Base-by-base conservation (phyloP, 2,888 invertebrate species). In the Phrixothrix hirtus region DNA sequence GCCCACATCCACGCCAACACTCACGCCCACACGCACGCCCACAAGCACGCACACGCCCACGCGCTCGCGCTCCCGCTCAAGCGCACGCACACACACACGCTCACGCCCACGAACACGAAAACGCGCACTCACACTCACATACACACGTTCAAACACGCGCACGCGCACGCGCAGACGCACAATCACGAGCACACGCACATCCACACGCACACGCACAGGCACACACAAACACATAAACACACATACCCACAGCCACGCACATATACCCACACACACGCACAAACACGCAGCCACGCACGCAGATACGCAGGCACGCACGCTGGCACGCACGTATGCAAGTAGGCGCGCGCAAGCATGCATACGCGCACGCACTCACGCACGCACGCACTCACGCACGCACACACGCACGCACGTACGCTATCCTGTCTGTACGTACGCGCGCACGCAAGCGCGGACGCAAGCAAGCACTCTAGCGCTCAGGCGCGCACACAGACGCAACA, bases 161-260 rank as follows among this genome's bases (percentile, higher is more conserved):
- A 55, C 58, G 45, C 60, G 54, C 56, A 57, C 60, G 42, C 58
- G 57, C 60, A 54, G 54, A 47, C 60, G 55, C 58, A 59, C 60
- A 47, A 56, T 51, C 60, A 57, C 56, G 43, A 58, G 54, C 56
- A 57, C 60, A 44, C 58, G 57, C 60, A 59, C 58, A 51, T 57
- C 57, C 58, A 60, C 60, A 51, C 56, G 59, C 60, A 58, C 56
- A 44, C 60, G 54, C 58, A 55, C 58, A 41, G 56, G 55, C 60
- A 57, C 58, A 48, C 58, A 55, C 56, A 57, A 58, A 47, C 56
- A 59, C 56, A 51, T 58, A 44, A 58, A 57, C 56, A 17, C 35
- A 16, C 17, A 35, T n/a, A 35, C 17, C 6, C 35, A 35, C 35
- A 35, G 5, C 3, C 35, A 35, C 35, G n/a, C 35, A 16, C 35